Base-by-base conservation (phyloP, 2,888 invertebrate genomes). In the Reticulitermes lucifugus region DNA sequence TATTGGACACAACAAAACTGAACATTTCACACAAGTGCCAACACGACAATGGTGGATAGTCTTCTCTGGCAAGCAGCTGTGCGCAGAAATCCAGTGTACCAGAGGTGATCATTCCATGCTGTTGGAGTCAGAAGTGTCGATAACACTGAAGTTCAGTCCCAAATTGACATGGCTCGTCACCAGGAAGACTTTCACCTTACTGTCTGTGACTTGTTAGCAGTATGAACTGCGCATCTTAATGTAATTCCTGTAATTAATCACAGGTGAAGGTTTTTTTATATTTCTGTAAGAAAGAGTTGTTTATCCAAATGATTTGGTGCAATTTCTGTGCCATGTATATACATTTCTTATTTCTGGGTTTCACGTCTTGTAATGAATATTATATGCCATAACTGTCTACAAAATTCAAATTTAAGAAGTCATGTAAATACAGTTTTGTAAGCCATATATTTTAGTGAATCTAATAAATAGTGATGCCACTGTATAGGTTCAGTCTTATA, bases 321-420 rank as follows among this genome's bases (percentile, higher is more conserved):
- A 79, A 55, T 79, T 79, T 12, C 25, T n/a, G n/a, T 79, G 46
- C 46, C 51, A 46, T 79, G 79, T 79, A 79, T 18, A 55, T 79
- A 79, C 29, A 51, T 10, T 25, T 77, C 12, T 25, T 18, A 79
- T 41, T 14, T 73, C 12, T 73, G 41, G 73, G 73, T 73, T 73
- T 80, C 55, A 80, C 25, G 25, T 60, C 18, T 35, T 80, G 80
- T 80, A 80, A 80, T 80, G 55, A 80, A 59, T 29, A 55, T 80
- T 80, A 79, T 79, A 41, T 80, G 60, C 60, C 80, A 80, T 60
- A 80, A 22, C 35, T 79, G 51, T 79, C 59, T 79, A 60, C 41
- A 35, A 59, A 73, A 73, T 70, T 55, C 35, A 35, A 35, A 35
- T 35, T 25, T 65, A 65, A 60, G 9, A 60, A 41, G 35, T 80